Evolutionary conservation across 1,140 invertebrate species (phyloP).

Genomic region (Episyrphus balteatus): DNA sequence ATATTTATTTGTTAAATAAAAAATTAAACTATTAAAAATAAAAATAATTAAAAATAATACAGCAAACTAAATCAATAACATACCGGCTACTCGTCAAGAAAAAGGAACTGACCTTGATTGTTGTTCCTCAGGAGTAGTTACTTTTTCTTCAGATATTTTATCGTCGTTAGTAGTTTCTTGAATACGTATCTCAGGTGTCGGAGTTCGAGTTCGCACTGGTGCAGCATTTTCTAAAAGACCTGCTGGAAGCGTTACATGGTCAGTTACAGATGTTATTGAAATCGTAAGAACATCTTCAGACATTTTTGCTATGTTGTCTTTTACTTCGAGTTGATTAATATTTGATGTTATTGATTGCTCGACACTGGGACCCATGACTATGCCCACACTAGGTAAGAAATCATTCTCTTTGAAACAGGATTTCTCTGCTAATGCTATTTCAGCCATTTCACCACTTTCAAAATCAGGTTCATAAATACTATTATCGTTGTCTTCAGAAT

Average conservation of each 20-base stretch:
- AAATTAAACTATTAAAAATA: background rate
- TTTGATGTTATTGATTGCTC: constrained; percentile 9
- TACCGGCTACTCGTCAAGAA: constrained; percentile 1
- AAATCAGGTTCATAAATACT: constrained; percentile 40
- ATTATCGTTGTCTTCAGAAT: constrained; percentile 41
- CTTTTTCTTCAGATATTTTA: constrained; percentile 8
- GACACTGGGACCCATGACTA: constrained; percentile 46
- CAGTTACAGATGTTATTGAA: constrained; percentile 41
- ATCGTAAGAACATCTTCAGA: constrained; percentile 38
- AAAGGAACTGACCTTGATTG: constrained; percentile 34
- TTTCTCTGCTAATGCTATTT: constrained; percentile 17
- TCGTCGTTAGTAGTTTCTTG: constrained; percentile 22
- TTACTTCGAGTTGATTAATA: constrained; percentile 28
- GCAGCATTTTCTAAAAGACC: constrained; percentile 31
- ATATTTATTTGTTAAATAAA: background rate
- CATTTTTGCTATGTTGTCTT: constrained; percentile 36
- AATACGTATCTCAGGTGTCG: constrained; percentile 51
- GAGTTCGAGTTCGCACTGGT: constrained; percentile 32
- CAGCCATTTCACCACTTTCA: constrained; percentile 19
- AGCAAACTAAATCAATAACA: background rate
- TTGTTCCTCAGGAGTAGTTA: constrained; percentile 1
- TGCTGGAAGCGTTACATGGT: constrained; percentile 46
- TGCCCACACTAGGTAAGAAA: constrained; percentile 52
- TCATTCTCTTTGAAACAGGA: constrained; percentile 36
- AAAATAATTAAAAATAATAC: constrained; percentile 7